Percentiles rank a stretch among this genome's conserved stretches.
Conservation (phyloP, 2,888 invertebrate genomes). For the Trissonchulus sp. region DNA sequence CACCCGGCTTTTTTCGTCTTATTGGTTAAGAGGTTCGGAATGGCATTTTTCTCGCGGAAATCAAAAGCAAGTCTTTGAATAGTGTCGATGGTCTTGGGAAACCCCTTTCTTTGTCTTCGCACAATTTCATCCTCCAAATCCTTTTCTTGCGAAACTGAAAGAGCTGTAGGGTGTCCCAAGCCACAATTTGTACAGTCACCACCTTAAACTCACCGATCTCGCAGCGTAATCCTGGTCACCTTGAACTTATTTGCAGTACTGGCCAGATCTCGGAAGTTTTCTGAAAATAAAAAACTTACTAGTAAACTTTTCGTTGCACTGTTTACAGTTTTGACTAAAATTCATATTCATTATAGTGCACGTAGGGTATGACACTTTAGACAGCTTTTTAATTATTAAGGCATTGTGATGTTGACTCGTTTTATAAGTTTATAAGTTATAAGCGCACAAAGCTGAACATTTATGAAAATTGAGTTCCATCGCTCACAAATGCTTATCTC, state of each 20-base stretch:
- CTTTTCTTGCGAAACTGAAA: neutral
- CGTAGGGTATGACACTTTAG: too few species aligned
- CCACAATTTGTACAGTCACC: neutral
- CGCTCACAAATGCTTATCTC: too few species aligned
- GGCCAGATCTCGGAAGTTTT: slow-evolving; percentile 6
- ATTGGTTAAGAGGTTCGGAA: neutral
- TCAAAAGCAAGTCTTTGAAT: neutral
- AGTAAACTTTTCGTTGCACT: too few species aligned
- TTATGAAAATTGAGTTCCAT: too few species aligned
- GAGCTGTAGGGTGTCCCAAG: neutral
- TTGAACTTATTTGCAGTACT: neutral
- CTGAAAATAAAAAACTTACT: too few species aligned
- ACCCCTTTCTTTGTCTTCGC: slow-evolving; percentile 11
- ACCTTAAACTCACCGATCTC: slow-evolving; percentile 7
- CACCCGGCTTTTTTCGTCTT: neutral
- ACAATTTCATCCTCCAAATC: slow-evolving; percentile 2
- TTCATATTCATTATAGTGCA: too few species aligned
- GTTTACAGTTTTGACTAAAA: too few species aligned
- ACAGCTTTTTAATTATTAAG: too few species aligned
- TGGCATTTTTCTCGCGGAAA: neutral
- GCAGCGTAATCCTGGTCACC: neutral
- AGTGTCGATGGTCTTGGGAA: slow-evolving; percentile 15
- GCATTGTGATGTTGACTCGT: too few species aligned
- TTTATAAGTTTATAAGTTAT: too few species aligned
- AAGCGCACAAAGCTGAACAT: too few species aligned